These are phyloP conservation scores for Paramormyrops kingsleyae DNA, from an alignment of 2,113 vertebrate genomes.

Conservation along the genomic window DNA sequence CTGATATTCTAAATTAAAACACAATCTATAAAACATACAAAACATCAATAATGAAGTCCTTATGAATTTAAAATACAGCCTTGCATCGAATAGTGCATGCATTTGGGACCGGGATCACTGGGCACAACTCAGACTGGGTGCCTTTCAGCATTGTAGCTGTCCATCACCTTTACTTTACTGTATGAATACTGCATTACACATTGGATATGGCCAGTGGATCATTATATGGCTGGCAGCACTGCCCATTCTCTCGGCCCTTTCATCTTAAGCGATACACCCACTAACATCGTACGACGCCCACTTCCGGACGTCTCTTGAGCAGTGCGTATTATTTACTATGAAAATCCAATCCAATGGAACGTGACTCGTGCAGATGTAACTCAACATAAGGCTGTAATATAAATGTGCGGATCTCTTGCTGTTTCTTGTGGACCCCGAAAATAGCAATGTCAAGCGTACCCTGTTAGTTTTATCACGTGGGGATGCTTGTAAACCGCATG, in stretches of 20 bases:
- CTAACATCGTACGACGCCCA: neutral
- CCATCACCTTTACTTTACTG: no score
- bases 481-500: neutral
- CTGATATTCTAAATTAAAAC: no score
- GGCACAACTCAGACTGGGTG: no score
- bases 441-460: neutral
- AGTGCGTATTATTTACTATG: neutral
- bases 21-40: no score
- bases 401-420: neutral
- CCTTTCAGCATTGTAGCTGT: no score
- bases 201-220: neutral
- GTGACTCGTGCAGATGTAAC: neutral
- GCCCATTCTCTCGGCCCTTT: neutral
- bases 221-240: neutral
- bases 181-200: neutral
- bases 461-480: neutral
- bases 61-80: no score
- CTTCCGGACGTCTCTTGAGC: neutral
- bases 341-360: neutral
- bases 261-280: neutral
- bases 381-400: neutral
- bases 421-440: neutral
- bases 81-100: no score
- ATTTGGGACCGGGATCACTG: no score
- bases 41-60: no score